Conservation (phyloP, 2,888 invertebrate species). For the Buathra laborator region DNA sequence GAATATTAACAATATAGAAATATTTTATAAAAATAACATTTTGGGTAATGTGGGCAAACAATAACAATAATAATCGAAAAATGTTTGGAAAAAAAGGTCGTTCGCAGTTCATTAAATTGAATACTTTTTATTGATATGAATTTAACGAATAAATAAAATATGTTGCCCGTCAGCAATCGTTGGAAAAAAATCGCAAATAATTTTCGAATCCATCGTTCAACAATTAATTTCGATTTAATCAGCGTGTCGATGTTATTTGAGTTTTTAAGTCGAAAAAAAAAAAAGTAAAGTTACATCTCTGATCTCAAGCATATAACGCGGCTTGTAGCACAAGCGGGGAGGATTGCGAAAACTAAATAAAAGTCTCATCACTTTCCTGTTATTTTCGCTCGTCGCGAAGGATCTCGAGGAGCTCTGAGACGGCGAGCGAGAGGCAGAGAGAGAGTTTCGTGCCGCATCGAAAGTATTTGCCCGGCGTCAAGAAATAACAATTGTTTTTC, state of each 20-base stretch:
- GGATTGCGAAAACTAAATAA: constrained; percentile 24
- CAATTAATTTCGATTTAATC: not conserved
- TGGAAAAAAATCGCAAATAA: not conserved
- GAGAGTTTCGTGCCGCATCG: constrained; percentile 11
- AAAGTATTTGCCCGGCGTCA: constrained; percentile 55
- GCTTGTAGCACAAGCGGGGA: not conserved
- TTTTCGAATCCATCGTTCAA: not conserved
- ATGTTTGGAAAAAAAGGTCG: too few relatives aligned
- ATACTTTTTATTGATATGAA: not conserved
- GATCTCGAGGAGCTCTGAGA: constrained; percentile 12
- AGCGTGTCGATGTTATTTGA: not conserved
- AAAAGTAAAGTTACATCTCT: not conserved
- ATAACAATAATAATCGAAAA: too few relatives aligned
- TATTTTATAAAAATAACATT: too few relatives aligned
- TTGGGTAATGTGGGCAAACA: too few relatives aligned
- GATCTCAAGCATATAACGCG: not conserved
- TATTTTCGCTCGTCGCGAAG: constrained; percentile 43
- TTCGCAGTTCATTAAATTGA: too few relatives aligned
- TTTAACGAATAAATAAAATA: not conserved
- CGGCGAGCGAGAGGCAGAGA: not conserved
- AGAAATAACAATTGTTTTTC: constrained; percentile 64
- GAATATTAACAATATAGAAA: too few relatives aligned
- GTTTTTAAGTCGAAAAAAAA: not conserved
- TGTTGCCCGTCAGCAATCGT: not conserved
- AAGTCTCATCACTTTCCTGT: constrained; percentile 27